These are phyloP conservation scores for Triplophysa siluroides DNA, from an alignment of 2,113 vertebrate genomes.

Conservation along the genomic window DNA sequence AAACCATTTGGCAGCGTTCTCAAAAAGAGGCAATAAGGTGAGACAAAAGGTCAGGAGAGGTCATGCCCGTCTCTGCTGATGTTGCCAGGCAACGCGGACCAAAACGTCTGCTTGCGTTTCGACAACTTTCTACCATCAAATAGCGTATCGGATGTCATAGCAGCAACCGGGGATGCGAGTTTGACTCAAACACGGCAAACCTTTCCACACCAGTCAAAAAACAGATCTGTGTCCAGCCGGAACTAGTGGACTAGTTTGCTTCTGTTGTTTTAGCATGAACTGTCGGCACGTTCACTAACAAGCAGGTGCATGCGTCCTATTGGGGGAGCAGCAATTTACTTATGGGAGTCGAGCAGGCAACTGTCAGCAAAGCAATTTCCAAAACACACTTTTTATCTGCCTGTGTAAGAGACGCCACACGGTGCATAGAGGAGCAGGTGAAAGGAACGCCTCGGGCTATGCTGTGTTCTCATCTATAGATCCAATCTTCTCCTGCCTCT, in stretches of 20 bases:
- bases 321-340: constrained; percentile 30
- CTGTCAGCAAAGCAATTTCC: constrained; percentile 40
- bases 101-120: neutral
- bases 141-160: neutral
- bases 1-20: neutral
- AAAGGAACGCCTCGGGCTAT: constrained; percentile 15
- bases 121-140: neutral
- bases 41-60: neutral
- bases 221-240: neutral
- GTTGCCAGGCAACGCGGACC: constrained; percentile 4
- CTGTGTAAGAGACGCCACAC: constrained; percentile 14
- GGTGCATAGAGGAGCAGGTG: constrained; percentile 26
- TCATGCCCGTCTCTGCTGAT: neutral
- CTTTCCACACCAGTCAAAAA: constrained; percentile 25
- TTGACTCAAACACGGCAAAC: neutral
- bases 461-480: constrained; percentile 30
- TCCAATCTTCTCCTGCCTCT: constrained; percentile 18
- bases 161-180: neutral
- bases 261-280: constrained; percentile 9
- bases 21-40: constrained; percentile 12
- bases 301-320: constrained; percentile 32
- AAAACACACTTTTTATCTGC: constrained; percentile 36
- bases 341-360: constrained; percentile 23
- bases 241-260: neutral
- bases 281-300: constrained; percentile 28